phyloP scores from a whole-genome alignment of 2,797 vertebrate genomes.

The Orientallactaga sibirica region DNA sequence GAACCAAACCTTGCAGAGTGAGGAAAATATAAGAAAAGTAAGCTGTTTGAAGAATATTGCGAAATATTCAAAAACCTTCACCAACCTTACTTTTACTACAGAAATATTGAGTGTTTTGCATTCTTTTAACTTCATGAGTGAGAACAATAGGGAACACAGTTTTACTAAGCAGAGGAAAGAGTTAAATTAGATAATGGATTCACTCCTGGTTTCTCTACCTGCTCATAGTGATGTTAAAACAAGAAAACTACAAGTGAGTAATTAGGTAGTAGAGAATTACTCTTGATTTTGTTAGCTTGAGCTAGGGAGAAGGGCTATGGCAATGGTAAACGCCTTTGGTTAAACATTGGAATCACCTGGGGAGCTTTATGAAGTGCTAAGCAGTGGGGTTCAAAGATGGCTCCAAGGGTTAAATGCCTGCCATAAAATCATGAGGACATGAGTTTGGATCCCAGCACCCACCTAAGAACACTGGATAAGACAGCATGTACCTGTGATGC shows the following conservation, averaged over 20 bases:
- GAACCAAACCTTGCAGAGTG: not conserved
- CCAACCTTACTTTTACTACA: not conserved
- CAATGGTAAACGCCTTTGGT: not conserved
- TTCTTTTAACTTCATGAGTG: slow-evolving; percentile 35
- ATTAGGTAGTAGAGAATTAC: not conserved
- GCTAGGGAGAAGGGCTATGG: too few species aligned
- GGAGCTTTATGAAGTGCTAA: not conserved
- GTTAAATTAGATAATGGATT: not conserved
- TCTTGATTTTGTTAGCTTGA: not conserved
- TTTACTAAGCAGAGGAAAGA: slow-evolving; percentile 28
- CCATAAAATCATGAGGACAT: too few species aligned
- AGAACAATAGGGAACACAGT: slow-evolving; percentile 12
- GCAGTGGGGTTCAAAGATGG: too few species aligned
- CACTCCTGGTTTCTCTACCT: not conserved
- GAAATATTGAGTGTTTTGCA: not conserved
- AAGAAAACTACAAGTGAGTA: slow-evolving; percentile 22
- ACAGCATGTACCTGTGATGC: too few species aligned
- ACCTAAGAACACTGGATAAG: too few species aligned
- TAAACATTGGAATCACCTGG: not conserved
- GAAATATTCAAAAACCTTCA: too few species aligned
- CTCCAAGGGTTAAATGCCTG: too few species aligned
- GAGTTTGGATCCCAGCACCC: too few species aligned
- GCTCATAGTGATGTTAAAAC: not conserved
- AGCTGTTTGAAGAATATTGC: not conserved
- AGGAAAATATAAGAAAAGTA: slow-evolving; percentile 34